Evolutionary conservation across 2,888 invertebrate species (phyloP), one percentile per base, ranked within the genome.

Genomic region (Andrena dorsata): DNA sequence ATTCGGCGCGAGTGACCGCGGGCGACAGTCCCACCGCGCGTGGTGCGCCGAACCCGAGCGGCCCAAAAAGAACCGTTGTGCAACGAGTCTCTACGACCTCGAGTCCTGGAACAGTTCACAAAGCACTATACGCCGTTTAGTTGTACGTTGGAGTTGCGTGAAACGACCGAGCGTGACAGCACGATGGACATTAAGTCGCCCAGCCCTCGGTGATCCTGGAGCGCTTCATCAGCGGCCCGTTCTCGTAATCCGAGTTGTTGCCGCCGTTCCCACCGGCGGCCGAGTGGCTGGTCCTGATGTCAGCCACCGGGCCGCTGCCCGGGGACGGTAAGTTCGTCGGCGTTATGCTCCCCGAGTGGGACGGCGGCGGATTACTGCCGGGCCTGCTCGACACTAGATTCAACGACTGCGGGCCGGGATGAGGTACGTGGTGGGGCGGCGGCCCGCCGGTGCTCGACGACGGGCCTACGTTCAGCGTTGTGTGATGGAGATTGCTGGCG

Each of bases 171-270:
- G 86, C 82, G 78, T 83, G 80, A 81, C 51, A 58, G 68, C 75
- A 68, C 49, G 80, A 83, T 80, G 68, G 87, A 86, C 92, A 94
- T 97, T 97, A 98, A 96, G 98, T 97, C 94, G 97, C 96, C 98
- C 98, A 98, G 83, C 97, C 97, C 93, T 98, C 98, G 75, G 96
- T 95, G 93, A 98, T 96, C 94, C 98, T 96, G 92, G 97, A 96
- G 93, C 98, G 96, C 95, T 98, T 98, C 94, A 97, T 95, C 89
- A 95, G 94, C 86, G 96, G 96, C 60, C 95, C 95, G 75, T 94
- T 95, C 93, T 96, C 96, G 90, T 96, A 96, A 88, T 96, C 96
- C 86, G 94, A 94, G 86, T 95, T 94, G 88, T 89, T 90, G 26
- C 91, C 91, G 16, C 92, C 92, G 64, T 86, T 91, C 35, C 95